Percentiles rank a stretch among this genome's conserved stretches.
Evolutionary conservation across 1,140 invertebrate species (phyloP).

Genomic region (Drosophila bocqueti): DNA sequence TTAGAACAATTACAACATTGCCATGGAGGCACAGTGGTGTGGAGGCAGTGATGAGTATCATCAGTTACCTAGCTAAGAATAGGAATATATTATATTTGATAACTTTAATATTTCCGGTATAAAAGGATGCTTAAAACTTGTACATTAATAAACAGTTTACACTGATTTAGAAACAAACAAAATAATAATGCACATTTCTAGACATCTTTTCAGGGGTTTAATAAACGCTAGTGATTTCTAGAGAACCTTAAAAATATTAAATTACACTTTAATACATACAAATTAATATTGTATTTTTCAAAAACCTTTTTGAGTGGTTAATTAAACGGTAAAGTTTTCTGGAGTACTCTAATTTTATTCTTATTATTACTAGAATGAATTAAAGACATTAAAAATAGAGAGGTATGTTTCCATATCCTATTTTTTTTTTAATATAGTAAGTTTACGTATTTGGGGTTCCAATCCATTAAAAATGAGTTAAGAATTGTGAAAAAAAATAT

Average conservation of each 20-base stretch:
- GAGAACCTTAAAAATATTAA: background rate
- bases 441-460: no score
- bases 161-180: no score
- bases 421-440: background rate
- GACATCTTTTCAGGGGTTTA: no score
- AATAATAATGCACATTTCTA: background rate
- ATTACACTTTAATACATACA: background rate
- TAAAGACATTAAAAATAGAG: no score
- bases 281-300: background rate
- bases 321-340: no score
- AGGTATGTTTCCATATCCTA: background rate
- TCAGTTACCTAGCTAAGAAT: background rate
- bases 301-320: no score
- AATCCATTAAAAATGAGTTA: background rate
- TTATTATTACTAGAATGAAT: background rate
- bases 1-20: conserved; percentile 58
- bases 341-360: no score
- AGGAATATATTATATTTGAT: background rate
- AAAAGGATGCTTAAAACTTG: background rate
- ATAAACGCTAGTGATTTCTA: background rate
- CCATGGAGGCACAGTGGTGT: conserved; percentile 22
- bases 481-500: background rate
- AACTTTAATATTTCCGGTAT: background rate
- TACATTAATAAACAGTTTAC: background rate
- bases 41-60: no score